phyloP scores from a whole-genome alignment of 2,888 invertebrate genomes.

The Sicus ferrugineus region DNA sequence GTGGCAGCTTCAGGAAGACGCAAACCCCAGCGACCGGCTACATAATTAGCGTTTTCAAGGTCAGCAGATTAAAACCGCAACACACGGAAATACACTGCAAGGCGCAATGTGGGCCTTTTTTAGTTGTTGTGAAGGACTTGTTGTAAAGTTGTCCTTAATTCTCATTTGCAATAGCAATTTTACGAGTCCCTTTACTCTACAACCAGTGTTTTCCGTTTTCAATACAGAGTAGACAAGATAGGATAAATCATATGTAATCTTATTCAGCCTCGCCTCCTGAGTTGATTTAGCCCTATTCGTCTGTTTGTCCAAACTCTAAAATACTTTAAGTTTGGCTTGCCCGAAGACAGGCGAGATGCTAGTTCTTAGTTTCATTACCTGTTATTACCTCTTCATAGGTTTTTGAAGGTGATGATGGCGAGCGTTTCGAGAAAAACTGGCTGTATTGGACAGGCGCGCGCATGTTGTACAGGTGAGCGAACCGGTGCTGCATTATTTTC shows the following conservation, averaged over 20 bases:
- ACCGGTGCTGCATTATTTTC: slow-evolving; percentile 5
- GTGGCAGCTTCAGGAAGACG: slow-evolving; percentile 78
- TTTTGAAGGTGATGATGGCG: slow-evolving; percentile 92
- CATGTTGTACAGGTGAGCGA: slow-evolving; percentile 76
- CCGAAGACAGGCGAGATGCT: too few relatives aligned
- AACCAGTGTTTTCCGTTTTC: too few relatives aligned
- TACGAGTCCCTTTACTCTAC: too few relatives aligned
- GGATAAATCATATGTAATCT: not conserved
- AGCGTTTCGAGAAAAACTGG: slow-evolving; percentile 93
- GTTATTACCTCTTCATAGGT: slow-evolving; percentile 71
- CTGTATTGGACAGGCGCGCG: slow-evolving; percentile 95
- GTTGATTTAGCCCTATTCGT: too few relatives aligned
- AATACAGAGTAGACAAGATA: too few relatives aligned
- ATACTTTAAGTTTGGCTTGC: slow-evolving; percentile 47
- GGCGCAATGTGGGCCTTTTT: too few relatives aligned
- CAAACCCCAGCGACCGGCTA: slow-evolving; percentile 86
- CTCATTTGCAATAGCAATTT: too few relatives aligned
- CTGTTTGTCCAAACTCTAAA: slow-evolving; percentile 45
- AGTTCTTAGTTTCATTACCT: too few relatives aligned
- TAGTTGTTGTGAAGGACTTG: too few relatives aligned
- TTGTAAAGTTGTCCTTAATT: too few relatives aligned
- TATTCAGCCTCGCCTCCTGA: not conserved
- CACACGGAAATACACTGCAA: too few relatives aligned
- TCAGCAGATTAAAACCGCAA: slow-evolving; percentile 50
- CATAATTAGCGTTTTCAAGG: slow-evolving; percentile 91